Base-by-base conservation (phyloP, 2,888 invertebrate genomes). In the Andrena marginata region DNA sequence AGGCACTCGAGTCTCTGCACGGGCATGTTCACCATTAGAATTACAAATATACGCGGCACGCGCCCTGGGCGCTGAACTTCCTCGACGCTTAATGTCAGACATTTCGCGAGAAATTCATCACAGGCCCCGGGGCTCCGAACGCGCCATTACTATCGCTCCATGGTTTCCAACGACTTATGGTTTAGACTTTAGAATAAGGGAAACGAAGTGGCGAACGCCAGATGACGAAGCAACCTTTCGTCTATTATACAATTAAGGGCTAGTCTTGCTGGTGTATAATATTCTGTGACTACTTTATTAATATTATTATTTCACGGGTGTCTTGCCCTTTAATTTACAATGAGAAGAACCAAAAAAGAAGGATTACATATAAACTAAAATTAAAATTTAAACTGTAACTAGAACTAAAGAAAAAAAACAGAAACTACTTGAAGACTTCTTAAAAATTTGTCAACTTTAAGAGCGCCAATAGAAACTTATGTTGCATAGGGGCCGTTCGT, bases 1-100 rank as follows among this genome's bases (percentile, higher is more conserved):
- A 81, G 74, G 74, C 71, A 48, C 48, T 64, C 62, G 48, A 67
- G 56, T 54, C 72, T 56, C 72, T 74, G 29, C 72, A 63, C 78
- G 60, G 78, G 75, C 75, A 76, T 60, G 77, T 73, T 86, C 86
- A 87, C 88, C 85, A 92, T 92, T 92, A 92, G 92, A 92, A 92
- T 92, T 91, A 92, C 92, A 92, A 92, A 92, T 92, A 91, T 85
- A 87, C 87, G 80, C 88, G 83, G 92, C 92, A 92, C 92, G 91
- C 90, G 92, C 92, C 92, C 87, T 89, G 89, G 92, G 92, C 92
- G 84, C 88, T 89, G 88, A 90, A 89, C 91, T 87, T 84, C 83
- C 85, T 83, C 91, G 90, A 89, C 90, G 89, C 91, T 78, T 91
- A 92, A 91, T 91, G 89, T 85, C 90, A 89, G 89, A 87, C 87